Evolutionary conservation across 2,113 vertebrate species (phyloP), one percentile per base, ranked within the genome.

Genomic region (Calonectris borealis): DNA sequence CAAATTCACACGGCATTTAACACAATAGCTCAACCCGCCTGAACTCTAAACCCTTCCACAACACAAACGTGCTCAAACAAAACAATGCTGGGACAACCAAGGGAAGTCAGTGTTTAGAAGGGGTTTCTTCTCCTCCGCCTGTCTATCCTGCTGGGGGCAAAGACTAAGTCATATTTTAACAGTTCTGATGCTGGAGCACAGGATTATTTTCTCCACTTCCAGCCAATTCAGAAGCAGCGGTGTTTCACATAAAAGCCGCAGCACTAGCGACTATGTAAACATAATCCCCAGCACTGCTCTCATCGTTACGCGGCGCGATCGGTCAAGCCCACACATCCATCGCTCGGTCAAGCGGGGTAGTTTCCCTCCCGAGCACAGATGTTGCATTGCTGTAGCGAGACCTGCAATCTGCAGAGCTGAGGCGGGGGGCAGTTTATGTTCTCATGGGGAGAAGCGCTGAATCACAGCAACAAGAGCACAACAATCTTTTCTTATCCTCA

Each of bases 281-380:
- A 13, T 10, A 34, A 16, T 6, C 76, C 46, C 73, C 55, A n/a
- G 16, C 31, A 19, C 77, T 3, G 25, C 22, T 42, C 55, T 16
- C 2, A 27, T 1, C 1, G 1, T 8, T 6, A 6, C 1, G 10
- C 8, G 68, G 72, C 1, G 6, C 5, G 32, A 24, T 0, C 9
- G 38, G n/a, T 19, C 62, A 15, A 19, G 42, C 77, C 58, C 61
- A 73, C 62, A 8, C 6, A 0, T 7, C 38, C 72, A 17, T 9
- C 13, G 2, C 38, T 10, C 1, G 34, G 48, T 11, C 26, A 5
- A 32, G 38, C 1, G 6, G 19, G 52, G 42, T 3, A 6, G 31
- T 8, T 15, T 36, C 66, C 83, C 55, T 20, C 48, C 32, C 65
- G 11, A 31, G 62, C 69, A 18, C 68, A 60, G 77, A 49, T 3